phyloP scores from a whole-genome alignment of 2,113 vertebrate genomes.

The Rhinopomastus cyanomelas region DNA sequence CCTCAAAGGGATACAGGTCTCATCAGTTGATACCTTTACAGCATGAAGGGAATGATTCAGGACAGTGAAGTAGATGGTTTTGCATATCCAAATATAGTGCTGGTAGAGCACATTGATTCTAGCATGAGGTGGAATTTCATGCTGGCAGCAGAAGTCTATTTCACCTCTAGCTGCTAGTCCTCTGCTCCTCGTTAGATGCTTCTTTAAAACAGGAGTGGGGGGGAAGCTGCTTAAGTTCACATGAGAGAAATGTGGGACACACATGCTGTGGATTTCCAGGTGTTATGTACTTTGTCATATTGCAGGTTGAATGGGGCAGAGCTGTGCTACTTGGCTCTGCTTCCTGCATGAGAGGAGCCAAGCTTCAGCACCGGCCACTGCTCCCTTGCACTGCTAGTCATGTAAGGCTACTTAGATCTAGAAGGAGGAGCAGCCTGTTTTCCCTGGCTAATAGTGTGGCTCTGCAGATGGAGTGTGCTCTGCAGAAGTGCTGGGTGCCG shows the following conservation, averaged over 20 bases:
- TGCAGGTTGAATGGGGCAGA: background rate
- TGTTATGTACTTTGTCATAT: background rate
- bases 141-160: background rate
- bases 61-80: background rate
- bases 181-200: background rate
- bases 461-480: accelerated
- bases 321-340: background rate
- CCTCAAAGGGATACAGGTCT: background rate
- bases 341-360: background rate
- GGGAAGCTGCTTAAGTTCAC: background rate
- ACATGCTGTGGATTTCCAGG: background rate
- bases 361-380: background rate
- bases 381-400: accelerated
- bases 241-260: background rate
- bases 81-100: background rate
- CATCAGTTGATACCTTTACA: background rate
- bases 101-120: background rate
- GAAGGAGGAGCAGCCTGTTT: background rate
- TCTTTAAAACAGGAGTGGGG: background rate
- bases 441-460: background rate
- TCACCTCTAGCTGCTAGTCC: background rate
- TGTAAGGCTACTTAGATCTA: background rate
- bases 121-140: background rate
- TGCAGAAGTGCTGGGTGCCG: background rate
- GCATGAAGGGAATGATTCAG: background rate